A percentile compares a stretch with the other conserved stretches of the same genome.
Evolutionary conservation across 2,113 vertebrate species (phyloP).

Genomic region (Engraulis encrasicolus): DNA sequence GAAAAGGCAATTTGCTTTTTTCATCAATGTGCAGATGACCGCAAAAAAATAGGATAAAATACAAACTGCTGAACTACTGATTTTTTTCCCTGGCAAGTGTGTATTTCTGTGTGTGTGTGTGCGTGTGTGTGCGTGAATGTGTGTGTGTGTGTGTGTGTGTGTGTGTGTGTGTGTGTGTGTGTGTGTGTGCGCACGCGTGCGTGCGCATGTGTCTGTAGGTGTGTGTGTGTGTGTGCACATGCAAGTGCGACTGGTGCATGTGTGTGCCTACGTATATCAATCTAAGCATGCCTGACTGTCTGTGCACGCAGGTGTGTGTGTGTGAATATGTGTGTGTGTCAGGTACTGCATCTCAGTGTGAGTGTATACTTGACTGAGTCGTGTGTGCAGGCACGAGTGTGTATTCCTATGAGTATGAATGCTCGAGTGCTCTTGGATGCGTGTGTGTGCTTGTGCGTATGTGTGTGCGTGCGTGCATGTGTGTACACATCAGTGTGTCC

Average conservation of each 20-base stretch:
- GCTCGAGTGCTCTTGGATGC: too few species aligned
- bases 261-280: not conserved
- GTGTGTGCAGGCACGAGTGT: not conserved
- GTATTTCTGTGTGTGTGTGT: not conserved
- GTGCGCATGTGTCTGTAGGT: not conserved
- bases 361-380: not conserved
- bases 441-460: not conserved
- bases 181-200: not conserved
- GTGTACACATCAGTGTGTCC: not conserved
- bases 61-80: not conserved
- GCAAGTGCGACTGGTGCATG: not conserved
- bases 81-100: not conserved
- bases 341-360: not conserved
- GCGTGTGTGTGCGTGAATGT: not conserved
- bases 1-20: not conserved
- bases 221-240: not conserved
- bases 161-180: not conserved
- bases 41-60: not conserved
- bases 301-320: not conserved
- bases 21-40: not conserved
- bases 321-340: not conserved
- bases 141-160: not conserved
- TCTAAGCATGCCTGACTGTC: not conserved
- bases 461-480: not conserved
- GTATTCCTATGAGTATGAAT: not conserved